Evolutionary conservation across 2,113 vertebrate species (phyloP).

Genomic region (Elephas maximus): DNA sequence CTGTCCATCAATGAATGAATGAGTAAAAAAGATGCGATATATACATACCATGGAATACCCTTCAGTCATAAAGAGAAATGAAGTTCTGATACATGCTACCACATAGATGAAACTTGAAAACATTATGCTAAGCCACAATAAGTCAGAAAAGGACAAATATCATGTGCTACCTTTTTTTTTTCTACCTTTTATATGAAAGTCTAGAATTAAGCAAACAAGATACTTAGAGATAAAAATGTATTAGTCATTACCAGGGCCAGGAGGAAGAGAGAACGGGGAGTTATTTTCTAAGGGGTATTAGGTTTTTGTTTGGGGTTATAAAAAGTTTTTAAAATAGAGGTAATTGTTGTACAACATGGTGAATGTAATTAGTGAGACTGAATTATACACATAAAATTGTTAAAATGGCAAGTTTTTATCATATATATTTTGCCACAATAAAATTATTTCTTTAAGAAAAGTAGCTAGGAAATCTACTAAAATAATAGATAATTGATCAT

Average conservation of each 20-base stretch:
- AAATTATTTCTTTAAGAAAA: neutral
- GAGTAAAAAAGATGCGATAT: neutral
- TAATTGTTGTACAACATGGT: neutral
- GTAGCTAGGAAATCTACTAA: neutral
- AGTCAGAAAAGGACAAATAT: no score
- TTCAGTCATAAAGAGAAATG: no score
- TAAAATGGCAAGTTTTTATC: neutral
- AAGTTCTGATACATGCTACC: no score
- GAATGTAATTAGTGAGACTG: neutral
- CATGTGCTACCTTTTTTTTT: no score
- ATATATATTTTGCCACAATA: neutral
- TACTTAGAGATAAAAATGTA: no score
- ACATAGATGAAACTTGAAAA: no score
- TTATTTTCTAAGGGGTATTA: neutral
- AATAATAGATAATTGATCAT: neutral
- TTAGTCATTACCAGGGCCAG: no score
- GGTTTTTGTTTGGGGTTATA: neutral
- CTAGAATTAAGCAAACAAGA: no score
- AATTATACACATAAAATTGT: neutral
- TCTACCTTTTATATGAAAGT: no score
- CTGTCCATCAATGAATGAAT: neutral
- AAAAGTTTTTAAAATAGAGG: neutral
- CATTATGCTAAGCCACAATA: no score
- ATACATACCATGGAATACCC: no score
- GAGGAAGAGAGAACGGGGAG: neutral